Conservation (phyloP, 1,140 invertebrate species). For the Lepidostoma basale region DNA sequence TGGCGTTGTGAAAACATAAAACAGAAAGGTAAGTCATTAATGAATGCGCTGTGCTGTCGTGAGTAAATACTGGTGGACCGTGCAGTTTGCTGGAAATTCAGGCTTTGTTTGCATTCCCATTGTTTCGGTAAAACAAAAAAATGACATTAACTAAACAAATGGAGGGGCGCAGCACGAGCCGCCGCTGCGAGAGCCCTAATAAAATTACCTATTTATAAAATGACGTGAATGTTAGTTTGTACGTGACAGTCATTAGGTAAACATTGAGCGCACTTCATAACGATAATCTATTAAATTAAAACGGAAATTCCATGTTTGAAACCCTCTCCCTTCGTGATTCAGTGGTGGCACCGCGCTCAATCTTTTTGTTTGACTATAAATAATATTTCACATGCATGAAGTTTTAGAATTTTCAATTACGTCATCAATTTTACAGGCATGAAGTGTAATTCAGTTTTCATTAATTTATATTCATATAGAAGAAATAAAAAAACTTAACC, state of each 20-base stretch:
- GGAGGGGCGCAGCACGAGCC: constrained; percentile 8
- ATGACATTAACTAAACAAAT: constrained; percentile 12
- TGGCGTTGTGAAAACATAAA: constrained; percentile 5
- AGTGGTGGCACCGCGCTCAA: too few species aligned
- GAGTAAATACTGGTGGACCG: constrained; percentile 21
- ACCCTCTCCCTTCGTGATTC: neutral
- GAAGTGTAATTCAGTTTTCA: neutral
- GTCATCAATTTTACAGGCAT: neutral
- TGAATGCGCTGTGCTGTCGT: constrained; percentile 25
- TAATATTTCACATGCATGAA: too few species aligned
- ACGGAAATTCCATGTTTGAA: constrained; percentile 38
- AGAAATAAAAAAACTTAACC: too few species aligned
- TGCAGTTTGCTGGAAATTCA: constrained; percentile 33
- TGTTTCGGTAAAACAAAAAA: constrained; percentile 31
- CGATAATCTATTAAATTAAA: constrained; percentile 46
- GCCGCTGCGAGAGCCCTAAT: constrained; percentile 28
- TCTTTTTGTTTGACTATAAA: neutral
- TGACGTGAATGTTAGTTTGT: constrained; percentile 23
- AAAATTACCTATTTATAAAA: constrained; percentile 45
- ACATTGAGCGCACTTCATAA: constrained; percentile 46
- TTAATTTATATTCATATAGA: too few species aligned
- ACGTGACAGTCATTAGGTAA: constrained; percentile 45
- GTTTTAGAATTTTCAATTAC: neutral
- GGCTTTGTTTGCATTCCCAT: constrained; percentile 28
- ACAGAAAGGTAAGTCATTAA: constrained; percentile 25